Base-by-base conservation (phyloP, 1,140 invertebrate genomes). In the Drosophila dunni region DNA sequence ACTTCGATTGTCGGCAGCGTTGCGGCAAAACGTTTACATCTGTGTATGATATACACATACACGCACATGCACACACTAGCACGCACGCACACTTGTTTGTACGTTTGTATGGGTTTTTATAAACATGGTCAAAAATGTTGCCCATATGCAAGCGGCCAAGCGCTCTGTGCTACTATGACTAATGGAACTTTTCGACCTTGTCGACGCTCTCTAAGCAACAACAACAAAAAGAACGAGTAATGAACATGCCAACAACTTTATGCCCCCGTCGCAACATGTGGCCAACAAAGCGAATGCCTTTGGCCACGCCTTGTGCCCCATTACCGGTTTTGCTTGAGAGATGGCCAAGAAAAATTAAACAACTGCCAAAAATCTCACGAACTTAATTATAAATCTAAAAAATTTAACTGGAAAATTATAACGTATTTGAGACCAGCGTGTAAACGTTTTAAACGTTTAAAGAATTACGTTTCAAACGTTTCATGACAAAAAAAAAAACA, bases 101-200 rank as follows among this genome's bases (percentile, higher is more conserved):
- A 33, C 13, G 11, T 56, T 13, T 38, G 60, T 60, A 20, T 60
- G 45, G 40, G 45, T 20, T 38, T 56, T 38, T 51, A 20, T 61
- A 34, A 42, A 42, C 38, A 38, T 66, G 61, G 17, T 51, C 61
- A 63, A 67, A 68, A 62, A 40, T 74, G 57, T 42, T 62, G 71
- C 65, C 57, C 24, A 29, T 51, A 38, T 74, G 58, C 57, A 74
- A 62, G 50, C 44, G 57, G 42, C 50, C 42, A 69, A 74, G 9
- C 56, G 24, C 24, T 29, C 24, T 71, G 15, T 58, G 45, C 4
- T 29, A 29, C 24, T 61, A 34, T 56, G 44, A 74, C 64, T 77
- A 63, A 74, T 60, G 64, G 68, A 84, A 68, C 72, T 53, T 46
- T 64, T 54, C 69, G 83, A 88, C 82, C 82, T 86, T 86, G 82